Conservation (phyloP, 2,888 invertebrate genomes). For the Rhagonycha fulva region DNA sequence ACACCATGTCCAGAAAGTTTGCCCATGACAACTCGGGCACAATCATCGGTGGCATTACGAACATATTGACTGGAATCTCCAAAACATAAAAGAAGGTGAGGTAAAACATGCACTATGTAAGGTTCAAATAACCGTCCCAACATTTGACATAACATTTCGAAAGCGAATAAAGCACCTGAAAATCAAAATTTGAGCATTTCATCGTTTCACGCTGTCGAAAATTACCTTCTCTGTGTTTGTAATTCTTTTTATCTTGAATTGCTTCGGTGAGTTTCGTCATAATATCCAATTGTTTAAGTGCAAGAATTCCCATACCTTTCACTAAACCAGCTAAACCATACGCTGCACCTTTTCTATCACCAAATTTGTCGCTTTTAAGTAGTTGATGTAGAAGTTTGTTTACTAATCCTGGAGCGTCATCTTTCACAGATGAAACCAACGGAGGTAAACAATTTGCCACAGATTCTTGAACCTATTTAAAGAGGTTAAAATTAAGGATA, state of each 20-base stretch:
- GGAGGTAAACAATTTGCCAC: slow-evolving; percentile 96
- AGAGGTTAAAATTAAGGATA: background rate
- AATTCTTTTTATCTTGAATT: slow-evolving; percentile 96
- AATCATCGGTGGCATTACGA: slow-evolving; percentile 94
- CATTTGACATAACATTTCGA: slow-evolving; percentile 95
- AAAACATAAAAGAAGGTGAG: slow-evolving; percentile 92
- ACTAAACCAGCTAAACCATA: slow-evolving; percentile 96
- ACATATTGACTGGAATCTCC: slow-evolving; percentile 96
- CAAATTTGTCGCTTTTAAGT: slow-evolving; percentile 90
- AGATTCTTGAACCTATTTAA: slow-evolving; percentile 85
- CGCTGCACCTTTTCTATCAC: slow-evolving; percentile 92
- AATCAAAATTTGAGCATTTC: slow-evolving; percentile 13
- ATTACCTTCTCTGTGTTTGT: slow-evolving; percentile 85
- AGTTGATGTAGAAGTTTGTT: slow-evolving; percentile 85
- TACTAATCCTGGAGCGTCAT: slow-evolving; percentile 86
- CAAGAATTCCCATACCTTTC: slow-evolving; percentile 95
- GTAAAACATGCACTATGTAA: slow-evolving; percentile 96
- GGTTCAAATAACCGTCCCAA: slow-evolving; percentile 97
- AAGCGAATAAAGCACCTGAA: slow-evolving; percentile 89
- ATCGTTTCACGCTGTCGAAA: background rate
- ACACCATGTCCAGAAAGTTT: slow-evolving; percentile 96
- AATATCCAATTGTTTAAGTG: slow-evolving; percentile 92
- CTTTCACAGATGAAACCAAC: slow-evolving; percentile 89
- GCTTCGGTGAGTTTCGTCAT: slow-evolving; percentile 92
- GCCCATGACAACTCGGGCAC: slow-evolving; percentile 93